Base-by-base conservation (phyloP, 2,888 invertebrate genomes). In the Synergus umbraculus region DNA sequence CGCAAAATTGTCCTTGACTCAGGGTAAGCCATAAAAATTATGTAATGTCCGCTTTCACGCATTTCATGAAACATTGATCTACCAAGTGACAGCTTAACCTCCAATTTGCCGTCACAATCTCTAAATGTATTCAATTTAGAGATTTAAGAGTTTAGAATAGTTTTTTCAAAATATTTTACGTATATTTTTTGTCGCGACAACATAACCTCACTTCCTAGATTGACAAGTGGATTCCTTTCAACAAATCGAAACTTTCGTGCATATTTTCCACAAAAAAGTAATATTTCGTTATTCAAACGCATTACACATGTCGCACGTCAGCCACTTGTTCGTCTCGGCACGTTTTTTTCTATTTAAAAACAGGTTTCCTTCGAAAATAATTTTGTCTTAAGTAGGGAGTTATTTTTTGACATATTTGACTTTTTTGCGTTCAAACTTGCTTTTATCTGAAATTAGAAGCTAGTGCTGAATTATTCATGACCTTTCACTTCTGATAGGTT, bases 71-170 rank as follows among this genome's bases (percentile, higher is more conserved):
- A 80, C 78, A 79, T 79, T 77, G 79, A 80, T 80, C 79, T 77
- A 73, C 78, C 79, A 76, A 82, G 78, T 84, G 83, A 83, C 84
- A 84, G 84, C 82, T 83, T 85, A 84, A 83, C 84, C 83, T 80
- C 67, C 46, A 77, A 77, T 79, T 78, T 49, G 37, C 12, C 81
- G 83, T 83, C 67, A 69, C 22, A 46, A 46, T 44, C 46, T 54
- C 10, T 22, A 60, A 22, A 18, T 22, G 22, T 60, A 18, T 60
- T 12, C 12, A 54, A 49, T 54, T 46, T 67, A n/a, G 13, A 22
- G 22, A 22, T 22, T 22, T 22, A 22, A 22, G 22, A 18, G 13
- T 22, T 49, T 60, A n/a, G 15, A 2, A 22, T 13, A 29, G 13
- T 49, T 29, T 29, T 37, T 73, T n/a, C 0, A 3, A 44, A 49